A percentile compares a stretch with the other conserved stretches of the same genome.
phyloP scores from a whole-genome alignment of 2,113 vertebrate species.

The Pseudois nayaur region DNA sequence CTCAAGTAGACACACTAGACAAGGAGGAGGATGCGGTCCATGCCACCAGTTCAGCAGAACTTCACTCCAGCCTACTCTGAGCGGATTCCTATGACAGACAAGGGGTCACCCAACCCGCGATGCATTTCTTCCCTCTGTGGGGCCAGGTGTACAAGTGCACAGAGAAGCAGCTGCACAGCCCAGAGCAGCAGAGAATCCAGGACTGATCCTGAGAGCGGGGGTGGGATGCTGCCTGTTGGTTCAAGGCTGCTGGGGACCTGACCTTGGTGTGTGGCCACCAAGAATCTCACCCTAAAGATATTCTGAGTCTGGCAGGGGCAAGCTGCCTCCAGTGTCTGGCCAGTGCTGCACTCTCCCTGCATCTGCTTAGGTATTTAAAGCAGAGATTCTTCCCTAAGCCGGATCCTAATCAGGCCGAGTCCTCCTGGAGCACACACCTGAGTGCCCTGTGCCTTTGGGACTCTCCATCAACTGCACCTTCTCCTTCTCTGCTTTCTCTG shows the following conservation, averaged over 20 bases:
- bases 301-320: rapidly evolving
- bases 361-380: neutral
- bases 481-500: neutral
- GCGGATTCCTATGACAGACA: neutral
- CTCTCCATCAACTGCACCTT: neutral
- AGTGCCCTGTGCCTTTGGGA: neutral
- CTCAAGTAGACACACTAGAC: neutral
- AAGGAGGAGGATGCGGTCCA: no score
- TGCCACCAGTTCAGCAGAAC: neutral
- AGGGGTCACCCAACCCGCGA: rapidly evolving
- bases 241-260: neutral
- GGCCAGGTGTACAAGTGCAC: rapidly evolving
- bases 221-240: neutral
- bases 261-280: neutral
- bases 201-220: neutral
- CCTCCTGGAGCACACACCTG: neutral
- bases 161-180: neutral
- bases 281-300: neutral
- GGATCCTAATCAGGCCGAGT: neutral
- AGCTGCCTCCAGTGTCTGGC: neutral
- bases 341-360: neutral
- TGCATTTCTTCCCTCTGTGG: neutral
- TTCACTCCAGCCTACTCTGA: neutral
- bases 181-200: neutral
- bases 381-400: neutral